Conservation (phyloP, 2,113 vertebrate genomes). For the Leptocoma aspasia region DNA sequence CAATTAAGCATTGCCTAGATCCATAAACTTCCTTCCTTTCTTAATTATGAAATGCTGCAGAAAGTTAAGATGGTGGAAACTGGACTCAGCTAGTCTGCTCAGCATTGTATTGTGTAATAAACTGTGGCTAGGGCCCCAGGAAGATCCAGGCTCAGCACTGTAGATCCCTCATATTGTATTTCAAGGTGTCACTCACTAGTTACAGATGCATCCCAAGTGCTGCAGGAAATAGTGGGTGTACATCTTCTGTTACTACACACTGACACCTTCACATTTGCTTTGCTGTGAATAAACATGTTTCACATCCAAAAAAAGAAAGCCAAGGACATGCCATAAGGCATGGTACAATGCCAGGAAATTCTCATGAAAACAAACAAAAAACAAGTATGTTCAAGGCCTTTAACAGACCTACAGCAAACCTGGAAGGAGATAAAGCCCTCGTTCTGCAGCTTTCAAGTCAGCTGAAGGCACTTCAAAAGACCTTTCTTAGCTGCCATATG, state of each 20-base stretch:
- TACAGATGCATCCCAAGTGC: background rate
- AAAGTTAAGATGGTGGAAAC: background rate
- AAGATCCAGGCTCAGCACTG: background rate
- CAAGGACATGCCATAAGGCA: background rate
- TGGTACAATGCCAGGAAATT: background rate
- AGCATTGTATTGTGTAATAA: background rate
- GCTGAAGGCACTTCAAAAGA: background rate
- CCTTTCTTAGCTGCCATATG: background rate
- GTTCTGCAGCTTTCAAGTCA: background rate
- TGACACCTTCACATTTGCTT: background rate
- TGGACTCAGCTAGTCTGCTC: background rate
- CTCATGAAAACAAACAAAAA: background rate
- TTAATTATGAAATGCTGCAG: background rate
- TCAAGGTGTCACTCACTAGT: background rate
- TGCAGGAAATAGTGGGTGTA: background rate
- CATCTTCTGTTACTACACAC: background rate
- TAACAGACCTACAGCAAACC: background rate
- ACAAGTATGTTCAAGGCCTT: background rate
- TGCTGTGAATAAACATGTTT: background rate
- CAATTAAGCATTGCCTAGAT: background rate
- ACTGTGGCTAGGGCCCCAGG: background rate
- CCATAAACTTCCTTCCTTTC: background rate
- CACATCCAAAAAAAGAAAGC: background rate
- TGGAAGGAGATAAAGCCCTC: background rate
- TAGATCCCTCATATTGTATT: background rate